These are phyloP conservation scores for Albula glossodonta DNA, from an alignment of 2,113 vertebrate species.

Conservation along the genomic window DNA sequence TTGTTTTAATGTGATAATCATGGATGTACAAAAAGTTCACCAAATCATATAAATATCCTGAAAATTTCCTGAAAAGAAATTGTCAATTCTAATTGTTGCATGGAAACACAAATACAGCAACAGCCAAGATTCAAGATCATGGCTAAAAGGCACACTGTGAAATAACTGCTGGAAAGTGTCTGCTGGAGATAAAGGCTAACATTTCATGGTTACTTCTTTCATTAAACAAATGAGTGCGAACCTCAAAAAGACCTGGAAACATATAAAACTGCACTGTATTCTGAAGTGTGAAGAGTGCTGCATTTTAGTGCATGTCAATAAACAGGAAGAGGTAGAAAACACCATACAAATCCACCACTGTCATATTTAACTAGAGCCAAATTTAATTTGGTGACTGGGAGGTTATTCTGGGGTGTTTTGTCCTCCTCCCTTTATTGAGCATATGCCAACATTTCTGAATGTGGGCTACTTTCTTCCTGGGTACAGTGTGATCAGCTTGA, in stretches of 20 bases:
- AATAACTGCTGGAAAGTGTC: neutral
- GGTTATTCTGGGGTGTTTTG: neutral
- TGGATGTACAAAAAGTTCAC: neutral
- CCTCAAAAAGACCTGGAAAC: neutral
- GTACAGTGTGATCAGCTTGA: neutral
- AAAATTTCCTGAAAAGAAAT: neutral
- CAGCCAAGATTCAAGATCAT: neutral
- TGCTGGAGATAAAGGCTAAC: neutral
- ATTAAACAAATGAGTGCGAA: neutral
- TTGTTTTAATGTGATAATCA: neutral
- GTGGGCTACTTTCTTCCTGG: neutral
- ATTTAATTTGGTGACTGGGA: neutral
- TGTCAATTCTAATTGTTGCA: neutral
- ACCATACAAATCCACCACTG: neutral
- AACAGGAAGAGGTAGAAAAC: conserved; percentile 3
- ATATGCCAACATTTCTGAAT: neutral
- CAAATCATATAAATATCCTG: neutral
- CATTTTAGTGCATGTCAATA: neutral
- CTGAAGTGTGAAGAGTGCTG: neutral
- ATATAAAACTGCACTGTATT: neutral
- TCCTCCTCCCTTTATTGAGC: neutral
- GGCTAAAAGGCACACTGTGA: conserved; percentile 30
- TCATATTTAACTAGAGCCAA: neutral
- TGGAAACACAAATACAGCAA: neutral
- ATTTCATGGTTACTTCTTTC: neutral